Evolutionary conservation across 2,113 vertebrate genomes (phyloP), one percentile per base, ranked within the genome.

Genomic region (Nannobrachium achirus): DNA sequence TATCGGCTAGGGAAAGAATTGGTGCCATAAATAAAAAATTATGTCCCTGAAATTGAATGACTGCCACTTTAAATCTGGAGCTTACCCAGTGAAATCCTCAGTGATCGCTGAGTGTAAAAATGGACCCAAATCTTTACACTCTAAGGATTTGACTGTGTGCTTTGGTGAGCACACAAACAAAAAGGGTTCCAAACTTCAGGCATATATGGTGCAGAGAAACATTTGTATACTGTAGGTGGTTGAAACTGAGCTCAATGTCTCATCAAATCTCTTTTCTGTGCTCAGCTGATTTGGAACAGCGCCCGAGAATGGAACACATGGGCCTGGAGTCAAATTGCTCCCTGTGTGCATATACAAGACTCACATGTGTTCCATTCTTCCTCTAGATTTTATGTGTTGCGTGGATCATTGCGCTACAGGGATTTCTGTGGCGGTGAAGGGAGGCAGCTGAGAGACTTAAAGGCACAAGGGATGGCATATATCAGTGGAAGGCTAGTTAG

Each of bases 401-500:
- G 65, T 40, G 7, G 39, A 46, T 57, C 0, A 15, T 10, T 40
- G 48, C 14, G 48, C 75, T 56, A 8, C 45, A 0, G 67, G 65
- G 73, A 76, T 74, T 59, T 53, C 10, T 48, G 7, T 33, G 44
- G 48, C 39, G 14, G 41, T 57, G 15, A 66, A 33, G 7, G 13
- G 63, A 19, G n/a, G 46, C 42, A 44, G 48, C 45, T 39, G 60
- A 61, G 66, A 52, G 52, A 61, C 51, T 53, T 52, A 33, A 61
- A 52, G 39, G 55, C 46, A 46, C 6, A n/a, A 69, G 25, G 52
- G 70, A 69, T 15, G 64, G 73, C 52, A 59, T 63, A 56, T 82
- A 78, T 83, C 68, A 75, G 59, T 74, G 61, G 81, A 50, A 68
- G 62, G 19, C 51, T 44, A 76, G 55, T 52, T 60, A 76, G 75